Percentiles rank a stretch among this genome's conserved stretches.
Conservation (phyloP, 2,888 invertebrate species). For the Hirtodrosophila confusa region DNA sequence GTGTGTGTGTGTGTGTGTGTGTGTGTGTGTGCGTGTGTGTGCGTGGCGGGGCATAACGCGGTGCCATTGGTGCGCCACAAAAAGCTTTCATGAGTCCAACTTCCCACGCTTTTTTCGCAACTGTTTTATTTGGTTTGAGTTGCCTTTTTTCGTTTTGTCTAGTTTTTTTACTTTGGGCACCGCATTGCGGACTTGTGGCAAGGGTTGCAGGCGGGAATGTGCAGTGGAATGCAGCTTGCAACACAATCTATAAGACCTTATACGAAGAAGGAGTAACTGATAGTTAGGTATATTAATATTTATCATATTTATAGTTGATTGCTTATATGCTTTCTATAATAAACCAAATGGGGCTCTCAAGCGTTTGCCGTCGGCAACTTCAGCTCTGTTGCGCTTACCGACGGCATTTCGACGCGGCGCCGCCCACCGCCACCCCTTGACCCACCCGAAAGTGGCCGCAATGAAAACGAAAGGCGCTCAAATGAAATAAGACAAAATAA, state of each 20-base stretch:
- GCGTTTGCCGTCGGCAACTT: conserved; percentile 60
- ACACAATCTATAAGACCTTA: conserved; percentile 8
- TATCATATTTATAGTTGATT: too few relatives aligned
- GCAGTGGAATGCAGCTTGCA: too few relatives aligned
- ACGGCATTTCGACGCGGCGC: conserved; percentile 41
- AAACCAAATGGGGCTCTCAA: background rate
- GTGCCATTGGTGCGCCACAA: conserved; percentile 85
- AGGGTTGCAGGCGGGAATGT: background rate
- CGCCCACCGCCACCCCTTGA: conserved; percentile 6
- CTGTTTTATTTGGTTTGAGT: conserved; percentile 29
- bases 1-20: conserved; percentile 22
- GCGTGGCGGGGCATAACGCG: conserved; percentile 84
- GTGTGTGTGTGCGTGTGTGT: conserved; percentile 23
- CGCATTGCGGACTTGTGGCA: conserved; percentile 53
- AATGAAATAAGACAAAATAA: conserved; percentile 15
- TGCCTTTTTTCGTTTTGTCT: conserved; percentile 14
- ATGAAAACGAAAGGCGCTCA: conserved; percentile 71
- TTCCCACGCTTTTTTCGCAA: conserved; percentile 59
- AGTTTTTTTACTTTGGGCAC: conserved; percentile 32
- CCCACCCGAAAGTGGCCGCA: conserved; percentile 37
- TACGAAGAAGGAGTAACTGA: too few relatives aligned
- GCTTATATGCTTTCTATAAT: too few relatives aligned
- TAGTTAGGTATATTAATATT: too few relatives aligned
- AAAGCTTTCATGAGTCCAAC: conserved; percentile 83
- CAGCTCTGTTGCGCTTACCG: conserved; percentile 44